phyloP scores from a whole-genome alignment of 1,140 invertebrate genomes.

The Drosophila erecta region DNA sequence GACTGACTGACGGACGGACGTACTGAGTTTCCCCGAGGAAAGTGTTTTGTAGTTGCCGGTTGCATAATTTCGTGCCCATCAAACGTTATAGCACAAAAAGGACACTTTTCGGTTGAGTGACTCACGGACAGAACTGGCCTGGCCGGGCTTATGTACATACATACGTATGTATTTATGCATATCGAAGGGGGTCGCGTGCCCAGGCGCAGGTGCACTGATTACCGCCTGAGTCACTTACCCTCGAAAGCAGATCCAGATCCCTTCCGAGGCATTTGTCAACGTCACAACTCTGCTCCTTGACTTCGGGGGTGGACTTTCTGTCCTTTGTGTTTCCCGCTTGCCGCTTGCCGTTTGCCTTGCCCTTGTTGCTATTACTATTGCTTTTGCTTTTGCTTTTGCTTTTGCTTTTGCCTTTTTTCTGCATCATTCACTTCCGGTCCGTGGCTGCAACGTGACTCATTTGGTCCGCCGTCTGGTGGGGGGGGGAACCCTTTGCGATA shows the following conservation, averaged over 20 bases:
- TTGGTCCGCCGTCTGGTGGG: slow-evolving; percentile 13
- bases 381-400: not conserved
- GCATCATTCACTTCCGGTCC: slow-evolving; percentile 77
- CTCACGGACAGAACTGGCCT: slow-evolving; percentile 21
- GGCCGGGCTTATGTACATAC: too few relatives aligned
- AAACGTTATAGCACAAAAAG: slow-evolving; percentile 21
- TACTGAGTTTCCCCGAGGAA: not conserved
- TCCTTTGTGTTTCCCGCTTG: slow-evolving; percentile 34
- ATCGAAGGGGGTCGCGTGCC: slow-evolving; percentile 58
- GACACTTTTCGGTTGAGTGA: slow-evolving; percentile 63
- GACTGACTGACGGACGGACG: slow-evolving; percentile 5
- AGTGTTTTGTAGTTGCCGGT: slow-evolving; percentile 26
- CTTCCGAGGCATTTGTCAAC: slow-evolving; percentile 73
- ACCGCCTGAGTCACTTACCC: slow-evolving; percentile 65
- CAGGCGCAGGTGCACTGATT: slow-evolving; percentile 76
- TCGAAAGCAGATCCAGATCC: slow-evolving; percentile 16
- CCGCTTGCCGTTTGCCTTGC: slow-evolving; percentile 23
- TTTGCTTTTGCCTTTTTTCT: slow-evolving; percentile 56
- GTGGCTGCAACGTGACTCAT: slow-evolving; percentile 73
- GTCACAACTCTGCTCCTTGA: slow-evolving; percentile 55
- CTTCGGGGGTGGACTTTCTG: slow-evolving; percentile 35
- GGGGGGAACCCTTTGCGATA: slow-evolving; percentile 43
- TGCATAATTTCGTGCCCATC: slow-evolving; percentile 74
- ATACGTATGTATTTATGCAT: not conserved
- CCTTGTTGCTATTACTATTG: slow-evolving; percentile 18